Evolutionary conservation across 1,140 invertebrate genomes (phyloP), one percentile per base, ranked within the genome.

Genomic region (Drosophila albomicans): DNA sequence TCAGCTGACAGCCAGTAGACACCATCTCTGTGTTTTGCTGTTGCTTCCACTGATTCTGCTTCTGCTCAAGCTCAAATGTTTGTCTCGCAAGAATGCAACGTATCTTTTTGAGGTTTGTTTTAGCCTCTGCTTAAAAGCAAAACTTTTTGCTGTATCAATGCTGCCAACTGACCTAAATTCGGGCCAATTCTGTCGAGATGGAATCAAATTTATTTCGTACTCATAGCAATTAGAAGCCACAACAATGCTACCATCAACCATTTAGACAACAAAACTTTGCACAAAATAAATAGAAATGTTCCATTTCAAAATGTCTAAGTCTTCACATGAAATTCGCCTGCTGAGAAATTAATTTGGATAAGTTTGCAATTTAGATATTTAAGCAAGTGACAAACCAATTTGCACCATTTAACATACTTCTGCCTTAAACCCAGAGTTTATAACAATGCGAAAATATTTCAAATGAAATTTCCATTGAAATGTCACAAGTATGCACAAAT

Each of bases 61-160:
- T 38, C n/a, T 58, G 15, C 45, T 56, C 49, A 63, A 63, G 67
- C 56, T 70, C 58, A 70, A 63, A 43, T 58, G 16, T 52, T 74
- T 52, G 49, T 68, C 57, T 54, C 51, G 56, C 77, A 48, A 71
- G 69, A 64, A 52, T 52, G 35, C 49, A n/a, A 43, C 75, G 13
- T 8, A 15, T 54, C 51, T 3, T 32, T 62, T 54, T 54, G 13
- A 20, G 38, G 11, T 16, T 49, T 16, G 8, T 8, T 52, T 62
- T n/a, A 32, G 66, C 13, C 25, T 30, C 10, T 63, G 25, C n/a
- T 30, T 20, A 61, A 61, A 51, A 10, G 45, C 30, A 48, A 61
- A 43, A 8, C 32, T 51, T n/a, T 25, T 11, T 32, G 7, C 30
- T 10, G 25, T 43, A 68, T 68, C 56, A 32, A 68, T 68, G 35